Percentiles rank a stretch among this genome's conserved stretches.
These are phyloP conservation scores for Gavialis gangeticus DNA, from an alignment of 2,113 vertebrate species.

Conservation along the genomic window DNA sequence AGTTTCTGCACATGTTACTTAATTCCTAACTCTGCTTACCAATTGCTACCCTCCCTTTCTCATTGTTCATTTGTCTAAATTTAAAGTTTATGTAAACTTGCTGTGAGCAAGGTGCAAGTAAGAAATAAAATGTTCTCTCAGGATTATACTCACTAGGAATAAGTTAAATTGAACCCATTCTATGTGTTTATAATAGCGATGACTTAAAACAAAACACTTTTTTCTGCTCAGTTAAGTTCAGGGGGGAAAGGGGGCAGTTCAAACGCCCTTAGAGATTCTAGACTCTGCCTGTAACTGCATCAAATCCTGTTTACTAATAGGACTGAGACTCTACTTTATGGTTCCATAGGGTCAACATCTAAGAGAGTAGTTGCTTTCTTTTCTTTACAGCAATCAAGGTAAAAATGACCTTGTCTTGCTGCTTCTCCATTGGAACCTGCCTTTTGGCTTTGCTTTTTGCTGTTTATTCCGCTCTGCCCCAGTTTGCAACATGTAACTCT, in stretches of 20 bases:
- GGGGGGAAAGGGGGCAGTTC: background rate
- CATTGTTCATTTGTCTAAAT: background rate
- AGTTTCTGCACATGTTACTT: background rate
- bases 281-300: background rate
- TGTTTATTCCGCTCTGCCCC: background rate
- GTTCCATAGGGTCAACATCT: background rate
- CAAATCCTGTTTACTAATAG: background rate
- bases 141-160: background rate
- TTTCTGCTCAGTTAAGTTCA: background rate
- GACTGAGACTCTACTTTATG: background rate
- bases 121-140: background rate
- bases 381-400: background rate
- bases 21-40: background rate
- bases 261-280: background rate
- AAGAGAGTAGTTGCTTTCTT: background rate
- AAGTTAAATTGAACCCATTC: background rate
- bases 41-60: background rate
- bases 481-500: background rate
- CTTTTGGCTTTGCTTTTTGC: background rate
- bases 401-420: background rate
- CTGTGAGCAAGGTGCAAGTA: background rate
- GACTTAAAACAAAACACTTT: background rate
- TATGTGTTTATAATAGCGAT: background rate
- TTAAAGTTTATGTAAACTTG: background rate
- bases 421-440: rapidly evolving